A percentile compares a stretch with the other conserved stretches of the same genome.
phyloP scores from a whole-genome alignment of 2,797 vertebrate genomes.

The Momotus momota region DNA sequence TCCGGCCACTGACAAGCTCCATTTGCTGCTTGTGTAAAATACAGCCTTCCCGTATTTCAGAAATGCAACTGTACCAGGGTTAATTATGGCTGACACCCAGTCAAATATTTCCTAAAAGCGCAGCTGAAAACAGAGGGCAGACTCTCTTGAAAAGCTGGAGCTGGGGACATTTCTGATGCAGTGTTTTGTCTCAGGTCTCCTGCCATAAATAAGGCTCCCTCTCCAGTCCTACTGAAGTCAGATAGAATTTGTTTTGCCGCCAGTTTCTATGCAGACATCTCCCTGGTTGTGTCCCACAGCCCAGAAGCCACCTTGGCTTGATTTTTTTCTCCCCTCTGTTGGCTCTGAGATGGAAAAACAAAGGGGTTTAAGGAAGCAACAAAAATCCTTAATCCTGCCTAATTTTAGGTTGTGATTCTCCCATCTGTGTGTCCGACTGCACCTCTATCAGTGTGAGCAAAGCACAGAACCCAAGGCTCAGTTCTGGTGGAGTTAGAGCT shows the following conservation, averaged over 20 bases:
- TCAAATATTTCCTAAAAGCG: neutral
- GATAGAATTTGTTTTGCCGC: neutral
- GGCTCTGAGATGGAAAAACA: neutral
- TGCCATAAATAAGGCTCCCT: neutral
- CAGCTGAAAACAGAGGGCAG: neutral
- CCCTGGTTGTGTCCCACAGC: neutral
- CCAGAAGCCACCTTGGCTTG: neutral
- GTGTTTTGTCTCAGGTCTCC: neutral
- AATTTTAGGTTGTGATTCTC: neutral
- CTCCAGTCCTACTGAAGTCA: neutral
- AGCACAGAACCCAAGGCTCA: neutral
- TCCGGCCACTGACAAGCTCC: neutral
- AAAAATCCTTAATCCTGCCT: neutral
- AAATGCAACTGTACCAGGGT: neutral
- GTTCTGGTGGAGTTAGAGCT: neutral
- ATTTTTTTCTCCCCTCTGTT: neutral
- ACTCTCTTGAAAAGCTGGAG: neutral
- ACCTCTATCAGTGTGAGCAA: neutral
- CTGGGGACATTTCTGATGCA: neutral
- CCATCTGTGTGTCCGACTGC: neutral
- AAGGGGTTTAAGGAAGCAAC: fast-evolving
- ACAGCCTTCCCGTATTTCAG: neutral
- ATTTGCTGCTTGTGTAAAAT: neutral
- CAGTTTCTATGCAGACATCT: neutral
- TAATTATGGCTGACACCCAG: neutral